These are phyloP conservation scores for Prochilodus magdalenae DNA, from an alignment of 2,113 vertebrate species.

Conservation along the genomic window DNA sequence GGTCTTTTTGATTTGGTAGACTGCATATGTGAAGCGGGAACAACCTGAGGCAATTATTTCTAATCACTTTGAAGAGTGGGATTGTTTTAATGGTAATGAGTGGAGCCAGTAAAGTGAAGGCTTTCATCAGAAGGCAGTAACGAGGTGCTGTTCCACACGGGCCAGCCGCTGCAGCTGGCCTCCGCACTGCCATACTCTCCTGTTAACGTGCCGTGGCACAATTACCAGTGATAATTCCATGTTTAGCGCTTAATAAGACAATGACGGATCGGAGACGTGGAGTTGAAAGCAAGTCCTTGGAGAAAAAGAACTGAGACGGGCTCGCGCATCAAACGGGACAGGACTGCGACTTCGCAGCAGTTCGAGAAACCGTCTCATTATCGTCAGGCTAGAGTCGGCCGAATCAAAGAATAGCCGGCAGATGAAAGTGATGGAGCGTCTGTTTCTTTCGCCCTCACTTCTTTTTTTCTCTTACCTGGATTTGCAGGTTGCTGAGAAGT, in stretches of 20 bases:
- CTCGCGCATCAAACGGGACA: constrained; percentile 18
- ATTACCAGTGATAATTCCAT: constrained; percentile 56
- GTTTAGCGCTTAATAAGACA: constrained; percentile 48
- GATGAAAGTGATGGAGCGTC: constrained; percentile 39
- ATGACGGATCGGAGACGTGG: constrained; percentile 37
- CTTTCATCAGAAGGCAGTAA: constrained; percentile 51
- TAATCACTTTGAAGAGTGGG: constrained; percentile 41
- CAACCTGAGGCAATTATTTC: constrained; percentile 49
- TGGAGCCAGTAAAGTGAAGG: constrained; percentile 29
- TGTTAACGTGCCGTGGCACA: constrained; percentile 32
- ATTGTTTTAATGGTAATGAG: constrained; percentile 55
- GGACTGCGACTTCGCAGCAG: constrained; percentile 13
- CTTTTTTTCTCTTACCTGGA: not conserved
- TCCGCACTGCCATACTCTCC: constrained; percentile 1
- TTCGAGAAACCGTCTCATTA: constrained; percentile 54
- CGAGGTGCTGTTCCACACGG: constrained; percentile 28
- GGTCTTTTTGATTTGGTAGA: constrained; percentile 21
- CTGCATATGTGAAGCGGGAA: constrained; percentile 23
- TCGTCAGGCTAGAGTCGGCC: constrained; percentile 27
- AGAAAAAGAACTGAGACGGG: constrained; percentile 13
- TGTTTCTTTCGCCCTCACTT: constrained; percentile 11
- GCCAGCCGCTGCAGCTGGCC: constrained; percentile 41
- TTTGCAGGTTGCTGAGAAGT: not conserved
- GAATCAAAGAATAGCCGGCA: constrained; percentile 50
- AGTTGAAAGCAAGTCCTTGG: constrained; percentile 46